These are phyloP conservation scores for Macroramphosus scolopax DNA, from an alignment of 2,797 vertebrate genomes.

Conservation along the genomic window DNA sequence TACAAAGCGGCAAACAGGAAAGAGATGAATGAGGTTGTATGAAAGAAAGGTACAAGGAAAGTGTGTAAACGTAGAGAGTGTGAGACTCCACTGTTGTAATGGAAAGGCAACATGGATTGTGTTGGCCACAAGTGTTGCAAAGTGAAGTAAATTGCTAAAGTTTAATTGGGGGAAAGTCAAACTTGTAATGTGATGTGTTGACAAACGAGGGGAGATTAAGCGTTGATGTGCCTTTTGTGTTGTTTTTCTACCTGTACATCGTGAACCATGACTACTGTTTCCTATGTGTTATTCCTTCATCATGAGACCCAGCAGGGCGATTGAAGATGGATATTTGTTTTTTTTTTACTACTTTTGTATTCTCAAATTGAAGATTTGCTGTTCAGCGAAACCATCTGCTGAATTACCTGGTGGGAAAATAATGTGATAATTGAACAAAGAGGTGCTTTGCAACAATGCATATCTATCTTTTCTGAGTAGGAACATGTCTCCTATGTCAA, in stretches of 20 bases:
- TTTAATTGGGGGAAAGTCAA: no score
- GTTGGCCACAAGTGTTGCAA: no score
- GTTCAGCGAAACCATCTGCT: no score
- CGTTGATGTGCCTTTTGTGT: constrained; percentile 29
- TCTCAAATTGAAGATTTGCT: no score
- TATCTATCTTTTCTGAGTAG: constrained; percentile 12
- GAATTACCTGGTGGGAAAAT: no score
- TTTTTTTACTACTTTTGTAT: no score
- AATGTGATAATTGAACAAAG: constrained; percentile 21
- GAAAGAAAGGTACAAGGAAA: constrained; percentile 15
- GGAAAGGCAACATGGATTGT: constrained; percentile 6
- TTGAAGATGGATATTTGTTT: no score
- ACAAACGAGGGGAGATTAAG: constrained; percentile 15
- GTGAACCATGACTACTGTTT: constrained; percentile 56
- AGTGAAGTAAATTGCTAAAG: no score
- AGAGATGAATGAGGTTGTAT: not conserved
- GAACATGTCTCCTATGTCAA: constrained; percentile 3
- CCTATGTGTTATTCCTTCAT: constrained; percentile 40
- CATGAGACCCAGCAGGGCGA: no score
- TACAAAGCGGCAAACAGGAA: constrained; percentile 8
- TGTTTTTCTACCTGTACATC: constrained; percentile 49
- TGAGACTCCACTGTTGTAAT: not conserved
- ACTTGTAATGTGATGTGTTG: no score
- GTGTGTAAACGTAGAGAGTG: constrained; percentile 16
- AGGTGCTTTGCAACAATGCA: constrained; percentile 23